Base-by-base conservation (phyloP, 2,113 vertebrate genomes). In the Scomber colias region DNA sequence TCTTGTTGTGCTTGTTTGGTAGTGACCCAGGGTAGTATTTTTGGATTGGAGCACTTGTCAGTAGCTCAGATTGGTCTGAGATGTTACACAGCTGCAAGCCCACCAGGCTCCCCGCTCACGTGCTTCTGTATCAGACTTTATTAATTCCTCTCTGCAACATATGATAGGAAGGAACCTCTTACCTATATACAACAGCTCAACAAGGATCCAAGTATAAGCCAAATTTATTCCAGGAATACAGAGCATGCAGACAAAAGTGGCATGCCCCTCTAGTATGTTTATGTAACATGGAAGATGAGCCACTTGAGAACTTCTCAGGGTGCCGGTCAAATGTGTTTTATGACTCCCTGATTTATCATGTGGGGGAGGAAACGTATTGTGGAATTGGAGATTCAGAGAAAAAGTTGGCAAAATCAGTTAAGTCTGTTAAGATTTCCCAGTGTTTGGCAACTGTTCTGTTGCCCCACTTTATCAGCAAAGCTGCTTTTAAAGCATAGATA, bases 21-120 rank as follows among this genome's bases (percentile, higher is more conserved):
- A 35, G 64, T 70, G 73, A 76, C 67, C 64, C 24, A 3, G 30
- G 15, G 45, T 72, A 15, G 46, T 92, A 90, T 92, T 92, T 90
- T 90, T 83, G 88, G 84, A 85, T 74, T 17, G 0, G 60, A 82
- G 77, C 63, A 61, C 75, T 84, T 92, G 85, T 87, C 87, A 90
- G 75, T 83, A 63, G 50, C 78, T 86, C 54, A 77, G 77, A 86
- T 66, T 77, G 69, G 67, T 77, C 77, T 80, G 80, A 83, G 82
- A 86, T 87, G 75, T 85, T 70, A 53, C 84, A 84, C 91, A 92
- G 87, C 85, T 88, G 89, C 86, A 60, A 74, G 54, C 40, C 40
- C 15, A 60, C 14, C 51, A 69, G 17, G 10, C 54, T 48, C 16
- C 57, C 15, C 53, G 74, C 65, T 80, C 65, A 74, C 49, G 1